Evolutionary conservation across 2,113 vertebrate genomes (phyloP).

Genomic region (Girardinichthys multiradiatus): DNA sequence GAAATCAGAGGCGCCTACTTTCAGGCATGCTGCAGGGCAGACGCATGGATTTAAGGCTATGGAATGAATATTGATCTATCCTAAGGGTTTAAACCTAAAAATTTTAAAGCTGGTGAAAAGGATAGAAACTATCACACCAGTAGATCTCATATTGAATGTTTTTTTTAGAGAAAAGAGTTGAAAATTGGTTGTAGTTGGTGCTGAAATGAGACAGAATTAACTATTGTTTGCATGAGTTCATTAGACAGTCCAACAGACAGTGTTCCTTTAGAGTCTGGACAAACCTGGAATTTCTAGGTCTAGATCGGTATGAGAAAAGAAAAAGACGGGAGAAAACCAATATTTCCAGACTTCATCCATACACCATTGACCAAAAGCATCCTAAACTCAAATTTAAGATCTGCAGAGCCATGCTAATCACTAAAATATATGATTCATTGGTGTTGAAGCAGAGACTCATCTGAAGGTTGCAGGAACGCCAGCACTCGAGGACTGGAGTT

Average conservation of each 20-base stretch:
- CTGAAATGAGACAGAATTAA: too few relatives aligned
- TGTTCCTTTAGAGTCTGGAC: too few relatives aligned
- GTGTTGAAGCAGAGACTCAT: too few relatives aligned
- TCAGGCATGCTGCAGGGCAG: conserved; percentile 9
- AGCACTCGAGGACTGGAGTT: background rate
- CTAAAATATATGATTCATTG: too few relatives aligned
- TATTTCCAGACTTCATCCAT: background rate
- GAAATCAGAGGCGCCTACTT: conserved; percentile 11
- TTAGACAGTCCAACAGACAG: too few relatives aligned
- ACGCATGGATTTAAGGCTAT: conserved; percentile 13
- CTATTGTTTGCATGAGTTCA: too few relatives aligned
- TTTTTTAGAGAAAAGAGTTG: conserved; percentile 5
- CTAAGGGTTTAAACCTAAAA: conserved; percentile 17
- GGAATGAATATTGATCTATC: conserved; percentile 22
- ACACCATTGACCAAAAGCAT: background rate
- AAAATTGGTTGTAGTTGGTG: background rate
- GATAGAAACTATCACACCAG: background rate
- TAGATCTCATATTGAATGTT: background rate
- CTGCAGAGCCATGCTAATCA: too few relatives aligned
- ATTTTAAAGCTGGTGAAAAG: conserved; percentile 8
- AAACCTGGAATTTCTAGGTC: too few relatives aligned
- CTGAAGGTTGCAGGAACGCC: too few relatives aligned
- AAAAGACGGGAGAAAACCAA: background rate
- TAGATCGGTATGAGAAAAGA: background rate
- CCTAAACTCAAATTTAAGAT: too few relatives aligned